Evolutionary conservation across 2,113 vertebrate species (phyloP).

Genomic region (Megalops atlanticus): DNA sequence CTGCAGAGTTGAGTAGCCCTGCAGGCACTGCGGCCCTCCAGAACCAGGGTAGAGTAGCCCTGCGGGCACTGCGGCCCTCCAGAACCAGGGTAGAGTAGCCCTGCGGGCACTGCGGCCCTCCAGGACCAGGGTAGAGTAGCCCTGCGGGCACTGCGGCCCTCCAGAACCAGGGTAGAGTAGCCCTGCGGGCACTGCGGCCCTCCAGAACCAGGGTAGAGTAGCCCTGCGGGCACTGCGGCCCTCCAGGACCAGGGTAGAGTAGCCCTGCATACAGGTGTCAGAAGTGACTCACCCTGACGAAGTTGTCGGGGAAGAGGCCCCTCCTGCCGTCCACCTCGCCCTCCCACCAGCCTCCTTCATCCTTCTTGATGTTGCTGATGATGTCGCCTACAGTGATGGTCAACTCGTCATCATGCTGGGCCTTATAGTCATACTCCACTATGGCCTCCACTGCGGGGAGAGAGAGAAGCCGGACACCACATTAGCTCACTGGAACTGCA

Average conservation of each 20-base stretch:
- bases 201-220: not conserved
- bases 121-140: no score
- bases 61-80: no score
- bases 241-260: not conserved
- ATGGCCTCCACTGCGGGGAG: constrained; percentile 88
- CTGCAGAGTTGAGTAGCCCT: no score
- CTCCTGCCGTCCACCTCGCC: constrained; percentile 94
- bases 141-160: not conserved
- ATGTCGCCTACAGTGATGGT: constrained; percentile 92
- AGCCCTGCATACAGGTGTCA: not conserved
- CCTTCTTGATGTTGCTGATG: constrained; percentile 94
- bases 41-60: no score
- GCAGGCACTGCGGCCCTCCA: no score
- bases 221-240: not conserved
- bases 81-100: no score
- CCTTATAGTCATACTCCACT: constrained; percentile 98
- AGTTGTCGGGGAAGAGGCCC: constrained; percentile 99
- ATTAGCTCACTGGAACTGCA: no score
- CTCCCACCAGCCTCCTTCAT: constrained; percentile 98
- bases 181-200: not conserved
- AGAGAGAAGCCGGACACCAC: no score
- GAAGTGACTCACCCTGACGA: constrained; percentile 92
- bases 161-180: not conserved
- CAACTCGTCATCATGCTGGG: constrained; percentile 98
- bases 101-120: no score